phyloP scores from a whole-genome alignment of 2,113 vertebrate species.

The Chaenogobius annularis region DNA sequence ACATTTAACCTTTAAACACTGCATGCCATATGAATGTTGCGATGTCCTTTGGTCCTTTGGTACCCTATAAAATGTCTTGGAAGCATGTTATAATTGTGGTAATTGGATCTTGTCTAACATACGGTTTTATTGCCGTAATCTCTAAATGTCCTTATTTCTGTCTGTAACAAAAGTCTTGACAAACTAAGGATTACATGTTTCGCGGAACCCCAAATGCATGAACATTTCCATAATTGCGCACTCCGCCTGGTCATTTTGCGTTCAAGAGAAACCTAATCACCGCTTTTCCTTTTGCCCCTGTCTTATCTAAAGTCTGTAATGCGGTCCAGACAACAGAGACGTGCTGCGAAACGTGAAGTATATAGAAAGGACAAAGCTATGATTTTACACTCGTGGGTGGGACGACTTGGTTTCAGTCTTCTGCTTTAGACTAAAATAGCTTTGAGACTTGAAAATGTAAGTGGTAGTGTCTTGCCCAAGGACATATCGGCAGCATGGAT shows the following conservation, averaged over 20 bases:
- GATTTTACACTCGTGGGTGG: slow-evolving; percentile 17
- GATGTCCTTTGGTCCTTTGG: too few species aligned
- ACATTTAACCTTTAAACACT: too few species aligned
- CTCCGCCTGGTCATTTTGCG: not conserved
- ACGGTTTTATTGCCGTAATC: not conserved
- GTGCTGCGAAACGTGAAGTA: slow-evolving; percentile 17
- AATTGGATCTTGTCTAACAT: not conserved
- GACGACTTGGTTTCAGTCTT: not conserved
- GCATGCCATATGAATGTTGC: too few species aligned
- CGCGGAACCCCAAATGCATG: slow-evolving; percentile 26
- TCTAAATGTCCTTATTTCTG: not conserved
- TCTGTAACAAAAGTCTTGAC: not conserved
- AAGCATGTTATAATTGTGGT: not conserved
- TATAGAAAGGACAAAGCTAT: slow-evolving; percentile 21
- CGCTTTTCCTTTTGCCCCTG: not conserved
- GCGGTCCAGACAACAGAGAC: slow-evolving; percentile 16
- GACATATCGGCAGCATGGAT: not conserved
- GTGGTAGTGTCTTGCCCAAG: too few species aligned
- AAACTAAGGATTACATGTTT: slow-evolving; percentile 14
- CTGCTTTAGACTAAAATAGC: not conserved
- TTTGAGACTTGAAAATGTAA: too few species aligned
- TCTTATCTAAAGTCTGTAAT: slow-evolving; percentile 21
- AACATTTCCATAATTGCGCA: slow-evolving; percentile 13
- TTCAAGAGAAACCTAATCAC: not conserved
- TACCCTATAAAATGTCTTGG: too few species aligned